Base-by-base conservation (phyloP, 2,888 invertebrate species). In the Pristionchus arcanus region DNA sequence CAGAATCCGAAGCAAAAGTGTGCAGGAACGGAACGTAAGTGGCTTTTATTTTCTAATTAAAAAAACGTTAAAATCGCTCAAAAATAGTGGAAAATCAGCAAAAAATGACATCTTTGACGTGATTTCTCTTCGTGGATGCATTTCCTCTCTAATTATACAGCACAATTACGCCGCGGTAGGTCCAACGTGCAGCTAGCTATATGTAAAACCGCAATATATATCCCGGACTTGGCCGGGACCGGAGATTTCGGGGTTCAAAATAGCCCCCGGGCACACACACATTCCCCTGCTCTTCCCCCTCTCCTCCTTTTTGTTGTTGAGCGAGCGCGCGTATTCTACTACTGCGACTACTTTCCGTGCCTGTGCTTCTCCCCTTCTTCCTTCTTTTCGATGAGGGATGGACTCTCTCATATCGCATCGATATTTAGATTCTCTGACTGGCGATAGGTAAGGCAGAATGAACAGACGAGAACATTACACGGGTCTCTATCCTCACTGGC, bases 11-110 rank as follows among this genome's bases (percentile, higher is more conserved):
- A 34, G 94, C 94, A 71, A 92, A 93, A 59, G 92, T 94, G 86
- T 94, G 94, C 89, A 89, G 92, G 68, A 94, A 94, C 90, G 92
- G 93, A 89, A 94, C 94, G 95, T 94, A 90, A 93, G 94, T 93
- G 85, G 15, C 49, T 28, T 37, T 34, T 74, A 2, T 34, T 37
- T 37, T 37, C 42, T 31, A 74, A 16, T 68, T 68, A 9, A 13
- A 49, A 49, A 42, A 49, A 49, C 13, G 13, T 49, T 13, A 7
- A 25, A 25, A n/a, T 25, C 2, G 25, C 11, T 63, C 11, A n/a
- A 63, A 63, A 63, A n/a, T n/a, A 63, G 1, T 25, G 25, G 59
- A 59, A 59, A 21, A 59, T n/a, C 53, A 21, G 59, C 5, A 59
- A 2, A 55, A 4, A 15, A 53, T 53, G 53, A 11, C 11, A 15